A percentile compares a stretch with the other conserved stretches of the same genome.
These are phyloP conservation scores for Anneissia japonica DNA, from an alignment of 35 echinoderm and acorn worm genomes.

Conservation along the genomic window DNA sequence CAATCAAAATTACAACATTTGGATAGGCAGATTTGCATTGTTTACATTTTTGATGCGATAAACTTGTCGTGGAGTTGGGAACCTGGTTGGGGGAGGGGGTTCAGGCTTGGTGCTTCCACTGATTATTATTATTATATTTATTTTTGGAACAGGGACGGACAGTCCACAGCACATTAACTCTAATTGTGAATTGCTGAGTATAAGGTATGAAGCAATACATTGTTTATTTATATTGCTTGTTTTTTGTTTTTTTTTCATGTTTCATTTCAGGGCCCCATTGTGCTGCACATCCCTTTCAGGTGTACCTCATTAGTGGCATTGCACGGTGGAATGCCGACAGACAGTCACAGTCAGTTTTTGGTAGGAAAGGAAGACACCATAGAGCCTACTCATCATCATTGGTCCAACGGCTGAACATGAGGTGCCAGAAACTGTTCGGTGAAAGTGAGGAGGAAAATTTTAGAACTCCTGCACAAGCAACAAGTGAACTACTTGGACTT, in stretches of 20 bases:
- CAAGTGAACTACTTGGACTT: constrained; percentile 40
- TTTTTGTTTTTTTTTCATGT: too few species aligned
- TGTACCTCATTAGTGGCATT: constrained; percentile 40
- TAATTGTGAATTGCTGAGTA: too few species aligned
- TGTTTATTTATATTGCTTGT: too few species aligned
- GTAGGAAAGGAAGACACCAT: constrained; percentile 28
- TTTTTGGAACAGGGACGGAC: too few species aligned
- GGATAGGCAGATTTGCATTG: too few species aligned
- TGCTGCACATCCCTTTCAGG: constrained; percentile 41
- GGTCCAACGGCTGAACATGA: constrained; percentile 41
- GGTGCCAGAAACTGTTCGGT: constrained; percentile 28
- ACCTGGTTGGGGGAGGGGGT: too few species aligned
- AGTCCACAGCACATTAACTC: too few species aligned
- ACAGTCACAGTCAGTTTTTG: constrained; percentile 20
- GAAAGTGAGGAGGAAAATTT: constrained; percentile 47
- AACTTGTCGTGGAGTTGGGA: too few species aligned
- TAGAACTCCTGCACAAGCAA: constrained; percentile 3
- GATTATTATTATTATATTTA: too few species aligned
- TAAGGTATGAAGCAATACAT: too few species aligned
- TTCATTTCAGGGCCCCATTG: constrained; percentile 25
- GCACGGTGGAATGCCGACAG: constrained; percentile 42
- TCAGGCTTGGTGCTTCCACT: too few species aligned
- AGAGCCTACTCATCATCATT: constrained; percentile 8
- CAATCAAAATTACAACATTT: not conserved
- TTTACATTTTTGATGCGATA: too few species aligned